Base-by-base conservation (phyloP, 2,888 invertebrate genomes). In the Palloptera scutellata region DNA sequence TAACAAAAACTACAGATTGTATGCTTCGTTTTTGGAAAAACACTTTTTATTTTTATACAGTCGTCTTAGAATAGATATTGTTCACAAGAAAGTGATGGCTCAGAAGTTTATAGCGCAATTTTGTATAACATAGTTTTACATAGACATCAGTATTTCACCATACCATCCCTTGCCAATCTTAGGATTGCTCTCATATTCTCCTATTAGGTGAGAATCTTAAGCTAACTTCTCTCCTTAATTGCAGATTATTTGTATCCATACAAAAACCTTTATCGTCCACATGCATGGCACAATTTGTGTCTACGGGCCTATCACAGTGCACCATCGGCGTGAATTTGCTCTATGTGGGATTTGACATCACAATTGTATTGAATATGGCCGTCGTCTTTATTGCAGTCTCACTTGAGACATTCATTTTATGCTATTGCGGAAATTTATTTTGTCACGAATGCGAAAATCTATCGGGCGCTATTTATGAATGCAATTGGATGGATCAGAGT, bases 401-500 rank as follows among this genome's bases (percentile, higher is more conserved):
- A 55, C 81, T 85, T 0, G 88, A 88, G 71, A 83, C 87, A 15
- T 84, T 86, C 30, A 77, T 87, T 5, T 84, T 87, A 63, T 88
- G 89, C 76, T 87, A 87, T 85, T 87, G 85, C 60, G 87, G 88
- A 0, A 87, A 87, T 72, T 83, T 87, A 54, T 83, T 88, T 1
- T 86, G 84, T 3, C 73, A 80, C 10, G 79, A 86, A 82, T 87
- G 87, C 55, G 83, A 86, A 65, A 77, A 83, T 0, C 80, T 89
- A 1, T 81, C 86, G 0, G 80, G 82, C 1, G 84, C 85, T 58
- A 76, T 88, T 70, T 89, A 88, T 74, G 82, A 83, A 15, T 86
- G 87, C 66, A 86, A 86, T 5, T 89, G 89, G 89, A 84, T 86
- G 60, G 83, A 87, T 42, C 87, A 88, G 75, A 82, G 86, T 54